A percentile compares a stretch with the other conserved stretches of the same genome.
Evolutionary conservation across 2,888 invertebrate species (phyloP).

Genomic region (Agrilus biguttatus): DNA sequence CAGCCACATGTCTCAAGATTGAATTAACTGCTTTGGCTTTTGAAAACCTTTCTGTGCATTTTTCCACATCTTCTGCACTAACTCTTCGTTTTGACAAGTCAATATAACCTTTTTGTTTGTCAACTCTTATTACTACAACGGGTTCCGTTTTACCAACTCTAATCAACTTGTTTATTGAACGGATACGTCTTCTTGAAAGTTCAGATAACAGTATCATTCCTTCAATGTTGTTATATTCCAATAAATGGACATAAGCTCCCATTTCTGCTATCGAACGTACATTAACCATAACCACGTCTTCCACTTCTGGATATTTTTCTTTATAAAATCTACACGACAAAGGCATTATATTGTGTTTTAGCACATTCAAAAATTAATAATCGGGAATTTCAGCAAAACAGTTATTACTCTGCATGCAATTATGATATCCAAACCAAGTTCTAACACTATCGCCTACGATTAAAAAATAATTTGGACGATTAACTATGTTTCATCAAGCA

Average conservation of each 20-base stretch:
- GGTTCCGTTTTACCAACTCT: constrained; percentile 97
- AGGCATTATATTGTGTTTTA: constrained; percentile 39
- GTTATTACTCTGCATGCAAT: not conserved
- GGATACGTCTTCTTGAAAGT: constrained; percentile 92
- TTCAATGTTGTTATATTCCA: constrained; percentile 98
- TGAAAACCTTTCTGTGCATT: constrained; percentile 96
- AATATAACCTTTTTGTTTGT: constrained; percentile 99
- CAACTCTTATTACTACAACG: constrained; percentile 97
- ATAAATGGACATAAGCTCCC: constrained; percentile 96
- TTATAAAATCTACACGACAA: constrained; percentile 93
- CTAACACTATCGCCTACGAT: not conserved
- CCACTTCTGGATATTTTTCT: constrained; percentile 94
- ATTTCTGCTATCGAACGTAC: constrained; percentile 97
- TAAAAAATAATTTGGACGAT: not conserved
- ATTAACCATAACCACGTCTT: constrained; percentile 99
- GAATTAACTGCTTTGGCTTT: constrained; percentile 98
- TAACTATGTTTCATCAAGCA: no score
- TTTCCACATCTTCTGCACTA: constrained; percentile 93
- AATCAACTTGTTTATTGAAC: constrained; percentile 98
- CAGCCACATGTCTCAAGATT: constrained; percentile 93
- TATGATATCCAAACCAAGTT: not conserved
- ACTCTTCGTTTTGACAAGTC: constrained; percentile 98
- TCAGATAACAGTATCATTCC: constrained; percentile 98
- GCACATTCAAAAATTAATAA: not conserved
- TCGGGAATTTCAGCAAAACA: not conserved